Evolutionary conservation across 1,140 invertebrate genomes (phyloP).

Genomic region (Eufriesea mexicana): DNA sequence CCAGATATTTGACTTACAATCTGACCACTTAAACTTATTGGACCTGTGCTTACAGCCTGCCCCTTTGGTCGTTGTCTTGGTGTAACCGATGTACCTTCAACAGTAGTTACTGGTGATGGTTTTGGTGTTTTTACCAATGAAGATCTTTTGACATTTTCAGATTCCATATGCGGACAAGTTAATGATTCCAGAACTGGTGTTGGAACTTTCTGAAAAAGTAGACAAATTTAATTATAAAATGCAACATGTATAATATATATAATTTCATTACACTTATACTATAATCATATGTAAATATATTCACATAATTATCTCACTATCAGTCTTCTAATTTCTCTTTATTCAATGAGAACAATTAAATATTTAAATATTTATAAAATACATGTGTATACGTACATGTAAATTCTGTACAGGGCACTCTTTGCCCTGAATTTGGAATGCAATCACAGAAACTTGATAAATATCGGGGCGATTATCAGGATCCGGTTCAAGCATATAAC

Average conservation of each 20-base stretch:
- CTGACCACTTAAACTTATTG: constrained; percentile 79
- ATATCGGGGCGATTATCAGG: constrained; percentile 93
- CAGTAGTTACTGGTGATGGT: constrained; percentile 80
- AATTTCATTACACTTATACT: not conserved
- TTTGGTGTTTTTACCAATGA: constrained; percentile 83
- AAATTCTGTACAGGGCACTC: constrained; percentile 92
- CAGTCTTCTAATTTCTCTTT: not conserved
- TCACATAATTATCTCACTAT: not conserved
- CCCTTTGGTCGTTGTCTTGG: constrained; percentile 93
- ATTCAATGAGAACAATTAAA: not conserved
- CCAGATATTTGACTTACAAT: constrained; percentile 80
- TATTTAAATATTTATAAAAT: not conserved
- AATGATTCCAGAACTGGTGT: constrained; percentile 86
- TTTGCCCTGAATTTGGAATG: constrained; percentile 89
- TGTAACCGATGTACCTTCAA: constrained; percentile 91
- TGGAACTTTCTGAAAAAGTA: constrained; percentile 85
- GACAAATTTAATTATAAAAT: not conserved
- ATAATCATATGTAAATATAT: too few relatives aligned
- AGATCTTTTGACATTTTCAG: constrained; percentile 84
- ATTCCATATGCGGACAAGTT: constrained; percentile 86
- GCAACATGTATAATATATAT: too few relatives aligned
- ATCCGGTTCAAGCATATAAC: constrained; percentile 93
- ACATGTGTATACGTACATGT: constrained; percentile 84
- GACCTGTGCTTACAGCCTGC: constrained; percentile 79
- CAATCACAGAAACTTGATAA: constrained; percentile 92